Evolutionary conservation across 2,888 invertebrate species (phyloP).

Genomic region (Steinernema carpocapsae): DNA sequence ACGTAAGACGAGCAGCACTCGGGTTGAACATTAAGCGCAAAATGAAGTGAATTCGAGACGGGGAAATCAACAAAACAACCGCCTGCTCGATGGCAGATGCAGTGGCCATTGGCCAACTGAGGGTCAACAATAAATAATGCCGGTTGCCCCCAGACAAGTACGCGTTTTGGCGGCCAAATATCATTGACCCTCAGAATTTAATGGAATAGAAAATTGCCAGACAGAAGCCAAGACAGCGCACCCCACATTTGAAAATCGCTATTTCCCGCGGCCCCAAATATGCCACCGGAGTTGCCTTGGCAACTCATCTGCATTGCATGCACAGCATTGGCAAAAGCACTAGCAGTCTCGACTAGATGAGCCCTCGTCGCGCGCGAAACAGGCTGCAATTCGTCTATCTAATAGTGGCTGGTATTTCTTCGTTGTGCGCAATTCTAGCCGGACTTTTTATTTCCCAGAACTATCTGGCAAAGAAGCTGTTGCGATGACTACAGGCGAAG

Average conservation of each 20-base stretch:
- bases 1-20: no score
- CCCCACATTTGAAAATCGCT: background rate
- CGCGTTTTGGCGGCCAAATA: background rate
- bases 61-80: slow-evolving; percentile 9
- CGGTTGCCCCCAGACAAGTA: background rate
- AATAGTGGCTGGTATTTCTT: slow-evolving; percentile 12
- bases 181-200: background rate
- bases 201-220: no score
- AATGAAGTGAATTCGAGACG: background rate
- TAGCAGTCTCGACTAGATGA: background rate
- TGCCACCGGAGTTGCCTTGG: background rate
- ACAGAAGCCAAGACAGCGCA: no score
- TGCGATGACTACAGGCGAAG: slow-evolving; percentile 15
- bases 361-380: background rate
- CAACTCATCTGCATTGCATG: slow-evolving; percentile 8
- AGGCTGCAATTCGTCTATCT: background rate
- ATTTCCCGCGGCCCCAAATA: background rate
- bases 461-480: background rate
- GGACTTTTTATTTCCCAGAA: slow-evolving; percentile 21
- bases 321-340: background rate
- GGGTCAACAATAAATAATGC: slow-evolving; percentile 6
- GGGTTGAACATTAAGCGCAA: no score
- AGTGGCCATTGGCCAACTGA: slow-evolving; percentile 3
- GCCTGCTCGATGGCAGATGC: no score
- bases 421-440: slow-evolving; percentile 12